phyloP scores from a whole-genome alignment of 2,113 vertebrate genomes.

The Paracyprichromis sp. region DNA sequence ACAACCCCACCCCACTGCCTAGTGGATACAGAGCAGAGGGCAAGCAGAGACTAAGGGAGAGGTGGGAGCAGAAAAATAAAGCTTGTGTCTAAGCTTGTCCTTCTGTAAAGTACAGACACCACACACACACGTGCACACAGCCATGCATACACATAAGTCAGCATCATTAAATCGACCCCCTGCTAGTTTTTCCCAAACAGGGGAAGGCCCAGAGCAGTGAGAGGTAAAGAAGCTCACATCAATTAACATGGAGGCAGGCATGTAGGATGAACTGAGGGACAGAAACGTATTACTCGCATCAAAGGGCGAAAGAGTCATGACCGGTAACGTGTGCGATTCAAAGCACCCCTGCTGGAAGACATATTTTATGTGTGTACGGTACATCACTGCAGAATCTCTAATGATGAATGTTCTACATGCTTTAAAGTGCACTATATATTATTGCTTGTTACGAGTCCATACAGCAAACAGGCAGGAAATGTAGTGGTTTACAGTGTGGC shows the following conservation, averaged over 20 bases:
- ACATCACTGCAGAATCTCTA: neutral
- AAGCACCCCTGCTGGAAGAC: neutral
- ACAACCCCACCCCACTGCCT: neutral
- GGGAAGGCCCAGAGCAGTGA: neutral
- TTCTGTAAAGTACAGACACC: neutral
- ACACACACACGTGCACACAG: neutral
- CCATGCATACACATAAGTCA: neutral
- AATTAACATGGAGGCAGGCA: neutral
- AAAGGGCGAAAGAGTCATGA: constrained; percentile 8
- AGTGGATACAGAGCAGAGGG: neutral
- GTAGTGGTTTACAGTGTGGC: neutral
- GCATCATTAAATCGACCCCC: constrained; percentile 51
- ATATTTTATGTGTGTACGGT: neutral
- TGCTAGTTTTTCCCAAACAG: neutral
- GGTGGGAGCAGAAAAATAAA: neutral
- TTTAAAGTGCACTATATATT: neutral
- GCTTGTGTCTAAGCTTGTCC: neutral
- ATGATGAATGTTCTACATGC: neutral
- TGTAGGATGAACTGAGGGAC: neutral
- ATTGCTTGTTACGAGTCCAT: neutral
- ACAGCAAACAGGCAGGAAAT: neutral
- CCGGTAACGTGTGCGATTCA: neutral
- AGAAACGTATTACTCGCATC: neutral
- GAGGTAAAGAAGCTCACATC: neutral
- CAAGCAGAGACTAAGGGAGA: neutral